Evolutionary conservation across 2,797 vertebrate species (phyloP), one percentile per base, ranked within the genome.

Genomic region (Lithobates sylvaticus): DNA sequence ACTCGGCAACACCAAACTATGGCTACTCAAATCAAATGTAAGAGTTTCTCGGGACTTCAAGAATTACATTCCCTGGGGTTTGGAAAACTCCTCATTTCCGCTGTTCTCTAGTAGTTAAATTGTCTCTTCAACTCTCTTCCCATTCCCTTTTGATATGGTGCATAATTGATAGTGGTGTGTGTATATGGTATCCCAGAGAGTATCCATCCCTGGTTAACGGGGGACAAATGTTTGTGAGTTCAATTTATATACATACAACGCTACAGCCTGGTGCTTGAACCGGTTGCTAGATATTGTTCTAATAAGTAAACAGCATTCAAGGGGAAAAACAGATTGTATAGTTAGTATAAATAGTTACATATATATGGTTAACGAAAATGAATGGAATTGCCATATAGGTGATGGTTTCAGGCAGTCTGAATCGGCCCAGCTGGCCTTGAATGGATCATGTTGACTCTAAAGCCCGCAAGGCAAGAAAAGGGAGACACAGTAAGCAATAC

Each of bases 21-120:
- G 97, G 97, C 86, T 99, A 99, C 79, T 96, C 98, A 81, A 98
- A 99, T 23, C 97, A 98, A 29, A 99, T 98, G 97, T 99, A 97
- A 89, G 81, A 79, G 85, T 27, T 90, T 74, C 79, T 78, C 2
- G 82, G 88, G 89, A 77, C 42, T 73, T 36, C 42, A 58, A 83
- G 58, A 27, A 70, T 81, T 78, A 74, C 89, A 47, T 81, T 75
- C 79, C 65, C 88, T 84, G 77, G 78, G 83, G 68, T 12, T 12
- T 70, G 58, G 39, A 76, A 83, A 54, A 29, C 74, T 61, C 71
- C 18, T 44, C 36, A 65, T 80, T 65, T 61, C 73, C 67, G 67
- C 50, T 83, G 81, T 78, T 29, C 85, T 77, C 16, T 54, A 44
- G 78, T 78, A 87, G 81, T 78, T 78, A 27, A 67, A 36, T 77